Conservation (phyloP, 2,797 vertebrate species). For the Phrynocephalus vlangalii region DNA sequence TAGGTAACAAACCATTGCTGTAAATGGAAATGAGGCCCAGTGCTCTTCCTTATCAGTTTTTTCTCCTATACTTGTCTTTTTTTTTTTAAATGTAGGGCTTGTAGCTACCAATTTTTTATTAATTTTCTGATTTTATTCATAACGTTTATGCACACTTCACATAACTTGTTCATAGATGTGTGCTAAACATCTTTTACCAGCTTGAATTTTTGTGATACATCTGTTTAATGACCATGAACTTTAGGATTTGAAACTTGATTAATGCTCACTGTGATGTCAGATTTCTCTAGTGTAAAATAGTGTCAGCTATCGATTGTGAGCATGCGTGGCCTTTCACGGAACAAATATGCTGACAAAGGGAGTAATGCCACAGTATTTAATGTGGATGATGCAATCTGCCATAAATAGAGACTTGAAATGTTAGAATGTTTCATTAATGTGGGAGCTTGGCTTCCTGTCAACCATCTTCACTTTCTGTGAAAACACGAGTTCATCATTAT, state of each 20-base stretch:
- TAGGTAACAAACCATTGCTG: neutral
- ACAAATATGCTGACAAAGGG: slow-evolving; percentile 1
- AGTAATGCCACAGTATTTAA: slow-evolving; percentile 24
- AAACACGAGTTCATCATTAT: neutral
- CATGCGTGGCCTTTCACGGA: slow-evolving; percentile 19
- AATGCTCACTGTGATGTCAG: neutral
- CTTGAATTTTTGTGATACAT: neutral
- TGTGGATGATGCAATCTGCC: neutral
- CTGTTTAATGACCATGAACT: slow-evolving; percentile 2
- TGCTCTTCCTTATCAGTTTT: neutral
- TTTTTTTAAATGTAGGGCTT: neutral
- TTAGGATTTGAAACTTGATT: neutral
- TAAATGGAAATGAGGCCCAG: neutral
- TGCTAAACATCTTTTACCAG: neutral
- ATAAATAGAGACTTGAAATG: slow-evolving; percentile 17
- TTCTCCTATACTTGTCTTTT: too few species aligned
- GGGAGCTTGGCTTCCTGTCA: slow-evolving; percentile 2
- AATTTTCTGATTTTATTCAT: neutral
- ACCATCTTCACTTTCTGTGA: neutral
- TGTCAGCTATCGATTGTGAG: slow-evolving; percentile 33
- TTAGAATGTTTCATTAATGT: neutral
- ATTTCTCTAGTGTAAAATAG: rapidly evolving
- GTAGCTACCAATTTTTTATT: neutral
- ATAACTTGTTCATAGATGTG: neutral
- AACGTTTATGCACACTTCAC: neutral